Evolutionary conservation across 2,888 invertebrate species (phyloP), one percentile per base, ranked within the genome.

Genomic region (Kryphioiulus occultus): DNA sequence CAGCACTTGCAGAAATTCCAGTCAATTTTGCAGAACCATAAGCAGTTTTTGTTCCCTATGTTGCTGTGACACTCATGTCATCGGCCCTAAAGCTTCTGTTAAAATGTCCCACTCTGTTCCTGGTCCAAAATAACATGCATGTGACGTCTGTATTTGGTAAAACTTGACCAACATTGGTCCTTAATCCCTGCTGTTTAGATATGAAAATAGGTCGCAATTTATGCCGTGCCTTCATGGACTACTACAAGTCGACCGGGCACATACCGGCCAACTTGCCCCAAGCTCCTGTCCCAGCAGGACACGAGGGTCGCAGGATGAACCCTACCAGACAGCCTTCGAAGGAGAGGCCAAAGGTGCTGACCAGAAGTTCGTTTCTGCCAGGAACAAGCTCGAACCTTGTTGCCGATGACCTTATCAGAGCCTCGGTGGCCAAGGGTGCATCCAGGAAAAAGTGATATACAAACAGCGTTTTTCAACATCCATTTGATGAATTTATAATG

Each of bases 191-290:
- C 4, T 39, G 83, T 86, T 5, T 90, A 96, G 96, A 96, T 93
- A 95, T 95, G 92, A 94, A 95, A 89, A 94, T 96, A 85, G 96
- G 96, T 0, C 93, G 96, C 89, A 96, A 96, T 92, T 92, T 97
- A 89, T 95, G 95, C 0, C 93, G 95, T 84, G 95, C 96, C 1
- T 94, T 96, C 91, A 92, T 96, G 88, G 96, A 96, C 91, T 97
- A 96, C 92, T 97, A 96, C 92, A 94, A 95, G 90, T 94, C 95
- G 88, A 95, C 94, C 44, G 96, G 96, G 86, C 93, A 95, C 86
- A 94, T 95, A 89, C 88, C 89, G 47, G 83, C 39, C 26, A 22
- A 84, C 78, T 78, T 86, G 30, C 86, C 86, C n/a, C 32, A 30
- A 22, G 19, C 86, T 15, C 59, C 78, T 5, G 59, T 78, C 30